Base-by-base conservation (phyloP, 2,797 vertebrate genomes). In the Silurus aristotelis region DNA sequence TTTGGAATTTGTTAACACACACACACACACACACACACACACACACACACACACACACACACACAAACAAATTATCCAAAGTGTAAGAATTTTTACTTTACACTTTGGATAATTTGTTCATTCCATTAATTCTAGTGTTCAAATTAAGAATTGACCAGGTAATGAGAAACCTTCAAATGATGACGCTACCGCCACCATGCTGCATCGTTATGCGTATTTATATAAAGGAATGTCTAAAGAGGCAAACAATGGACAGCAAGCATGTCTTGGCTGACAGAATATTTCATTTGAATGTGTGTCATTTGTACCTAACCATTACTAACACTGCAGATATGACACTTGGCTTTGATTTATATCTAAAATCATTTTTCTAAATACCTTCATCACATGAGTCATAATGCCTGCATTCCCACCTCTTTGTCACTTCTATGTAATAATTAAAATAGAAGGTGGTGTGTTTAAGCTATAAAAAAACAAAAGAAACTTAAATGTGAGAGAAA, bases 381-480 rank as follows among this genome's bases (percentile, higher is more conserved):
- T 43, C 48, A 25, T 27, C 80, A 72, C 64, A 31, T 52, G 27
- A 80, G 81, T 27, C 58, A 56, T 48, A 71, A 73, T 64, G 46
- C 22, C 60, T 46, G 58, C 52, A 43, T 68, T 79, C 38, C 63
- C 55, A 84, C 70, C 68, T 75, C 83, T 70, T 73, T 75, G 27
- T 83, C 58, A 87, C 68, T 61, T 67, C 64, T 66, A 56, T 71
- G 48, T 56, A 55, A 73, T 73, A 73, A 67, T 68, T 66, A 67
- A 83, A 79, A 72, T 70, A 73, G 55, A 25, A 77, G 72, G 81
- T 79, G 55, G 43, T 52, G 8, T 22, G 20, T 77, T 67, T 1
- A 5, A 5, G 43, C 17, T 55, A 27, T 79, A 48, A 20, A 9
- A 19, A 27, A 13, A 83, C 61, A 31, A 48, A 10, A 22, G 25